These are phyloP conservation scores for Poecilia wingei DNA, from an alignment of 2,797 vertebrate genomes.

Conservation along the genomic window DNA sequence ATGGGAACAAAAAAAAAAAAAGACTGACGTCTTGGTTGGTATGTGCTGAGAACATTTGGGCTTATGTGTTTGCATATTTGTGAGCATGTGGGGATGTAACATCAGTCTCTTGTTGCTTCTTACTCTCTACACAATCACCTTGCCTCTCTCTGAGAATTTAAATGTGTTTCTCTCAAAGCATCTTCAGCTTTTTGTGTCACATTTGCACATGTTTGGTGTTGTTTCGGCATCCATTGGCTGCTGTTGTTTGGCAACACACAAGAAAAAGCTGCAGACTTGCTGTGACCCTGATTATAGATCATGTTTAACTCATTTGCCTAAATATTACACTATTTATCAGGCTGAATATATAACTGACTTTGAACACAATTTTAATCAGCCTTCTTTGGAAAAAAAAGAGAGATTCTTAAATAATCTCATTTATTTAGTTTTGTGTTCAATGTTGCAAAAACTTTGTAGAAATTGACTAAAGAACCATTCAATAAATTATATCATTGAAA, in stretches of 20 bases:
- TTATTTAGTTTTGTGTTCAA: neutral
- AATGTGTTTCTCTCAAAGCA: slow-evolving; percentile 28
- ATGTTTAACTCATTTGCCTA: neutral
- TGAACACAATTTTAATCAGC: neutral
- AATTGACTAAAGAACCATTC: neutral
- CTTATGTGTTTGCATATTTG: slow-evolving; percentile 15
- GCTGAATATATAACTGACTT: neutral
- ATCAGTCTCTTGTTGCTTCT: slow-evolving; percentile 35
- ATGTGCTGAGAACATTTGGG: slow-evolving; percentile 37
- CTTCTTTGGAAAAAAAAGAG: neutral
- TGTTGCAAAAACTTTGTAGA: neutral
- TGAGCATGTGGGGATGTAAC: slow-evolving; percentile 27
- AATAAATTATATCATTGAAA: neutral
- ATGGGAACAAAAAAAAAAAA: slow-evolving; percentile 20
- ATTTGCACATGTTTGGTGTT: slow-evolving; percentile 10
- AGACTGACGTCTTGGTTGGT: slow-evolving; percentile 19
- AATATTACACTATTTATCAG: neutral
- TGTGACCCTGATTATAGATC: too few species aligned
- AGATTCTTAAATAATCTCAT: neutral
- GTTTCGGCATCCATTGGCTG: slow-evolving; percentile 13
- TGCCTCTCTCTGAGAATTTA: slow-evolving; percentile 30
- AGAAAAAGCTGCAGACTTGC: neutral
- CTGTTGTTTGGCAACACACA: slow-evolving; percentile 1
- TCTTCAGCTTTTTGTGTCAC: slow-evolving; percentile 5
- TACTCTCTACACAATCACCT: slow-evolving; percentile 7